Evolutionary conservation across 2,888 invertebrate species (phyloP).

Genomic region (Ecdyonurus torrentis): DNA sequence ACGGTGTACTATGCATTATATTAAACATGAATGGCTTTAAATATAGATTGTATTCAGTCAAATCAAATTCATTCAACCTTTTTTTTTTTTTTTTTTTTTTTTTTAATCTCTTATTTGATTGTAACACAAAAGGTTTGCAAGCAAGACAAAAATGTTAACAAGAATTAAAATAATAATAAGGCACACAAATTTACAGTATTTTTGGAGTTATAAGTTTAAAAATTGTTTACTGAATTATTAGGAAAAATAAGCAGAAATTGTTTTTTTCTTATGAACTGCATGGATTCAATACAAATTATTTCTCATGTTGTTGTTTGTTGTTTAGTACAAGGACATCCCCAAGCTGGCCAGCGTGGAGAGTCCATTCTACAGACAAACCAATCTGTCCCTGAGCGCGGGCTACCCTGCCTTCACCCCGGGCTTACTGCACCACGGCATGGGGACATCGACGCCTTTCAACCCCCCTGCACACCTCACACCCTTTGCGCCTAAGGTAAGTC

Average conservation of each 20-base stretch:
- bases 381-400: slow-evolving; percentile 38
- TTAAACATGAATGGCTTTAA: too few species aligned
- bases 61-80: too few species aligned
- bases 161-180: too few species aligned
- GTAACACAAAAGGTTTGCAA: too few species aligned
- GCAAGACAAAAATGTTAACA: too few species aligned
- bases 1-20: too few species aligned
- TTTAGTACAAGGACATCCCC: slow-evolving; percentile 71
- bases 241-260: not conserved
- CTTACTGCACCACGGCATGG: slow-evolving; percentile 58
- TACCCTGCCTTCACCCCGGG: slow-evolving; percentile 66
- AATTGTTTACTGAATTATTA: not conserved
- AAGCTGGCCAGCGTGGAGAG: slow-evolving; percentile 64
- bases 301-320: slow-evolving; percentile 9
- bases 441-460: slow-evolving; percentile 69
- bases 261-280: too few species aligned
- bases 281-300: not conserved
- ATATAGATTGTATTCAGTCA: too few species aligned
- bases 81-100: too few species aligned
- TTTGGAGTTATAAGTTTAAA: not conserved
- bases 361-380: slow-evolving; percentile 58
- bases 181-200: too few species aligned
- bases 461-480: slow-evolving; percentile 73
- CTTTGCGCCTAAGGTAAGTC: slow-evolving; percentile 75
- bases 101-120: too few species aligned